Conservation (phyloP, 2,113 vertebrate genomes). For the Takifugu flavidus region DNA sequence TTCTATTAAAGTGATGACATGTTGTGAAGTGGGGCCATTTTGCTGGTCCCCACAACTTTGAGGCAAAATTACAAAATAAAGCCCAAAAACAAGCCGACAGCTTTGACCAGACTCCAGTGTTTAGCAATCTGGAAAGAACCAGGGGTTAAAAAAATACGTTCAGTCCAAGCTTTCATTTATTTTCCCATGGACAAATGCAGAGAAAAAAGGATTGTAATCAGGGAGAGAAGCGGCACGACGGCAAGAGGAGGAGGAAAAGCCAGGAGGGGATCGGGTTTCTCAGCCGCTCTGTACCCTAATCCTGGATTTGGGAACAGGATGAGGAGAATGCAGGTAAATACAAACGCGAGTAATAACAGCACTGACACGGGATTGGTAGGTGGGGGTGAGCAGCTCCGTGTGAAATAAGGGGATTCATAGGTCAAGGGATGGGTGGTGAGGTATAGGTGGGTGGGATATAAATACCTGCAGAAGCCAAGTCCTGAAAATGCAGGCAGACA, state of each 20-base stretch:
- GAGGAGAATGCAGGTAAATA: constrained; percentile 55
- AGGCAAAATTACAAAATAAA: no score
- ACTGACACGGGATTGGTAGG: constrained; percentile 71
- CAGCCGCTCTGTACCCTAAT: constrained; percentile 65
- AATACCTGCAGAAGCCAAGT: constrained; percentile 87
- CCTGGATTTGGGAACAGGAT: constrained; percentile 66
- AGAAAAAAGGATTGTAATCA: constrained; percentile 39
- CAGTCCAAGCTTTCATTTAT: constrained; percentile 10
- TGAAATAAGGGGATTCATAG: constrained; percentile 80
- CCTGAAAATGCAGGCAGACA: constrained; percentile 64
- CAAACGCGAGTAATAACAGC: constrained; percentile 59
- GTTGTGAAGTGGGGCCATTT: no score
- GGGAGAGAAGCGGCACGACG: constrained; percentile 13
- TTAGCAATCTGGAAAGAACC: no score
- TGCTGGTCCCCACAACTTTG: no score
- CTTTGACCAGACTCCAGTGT: no score
- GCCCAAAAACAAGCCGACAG: no score
- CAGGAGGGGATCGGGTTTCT: constrained; percentile 59
- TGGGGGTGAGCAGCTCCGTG: constrained; percentile 67
- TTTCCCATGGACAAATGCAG: constrained; percentile 14
- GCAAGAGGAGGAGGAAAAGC: constrained; percentile 16
- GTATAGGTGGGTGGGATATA: constrained; percentile 76
- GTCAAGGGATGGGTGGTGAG: constrained; percentile 72
- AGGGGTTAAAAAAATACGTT: no score
- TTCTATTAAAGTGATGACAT: no score